Base-by-base conservation (phyloP, 92 coral and sea anemone genomes). In the Palythoa grandis region DNA sequence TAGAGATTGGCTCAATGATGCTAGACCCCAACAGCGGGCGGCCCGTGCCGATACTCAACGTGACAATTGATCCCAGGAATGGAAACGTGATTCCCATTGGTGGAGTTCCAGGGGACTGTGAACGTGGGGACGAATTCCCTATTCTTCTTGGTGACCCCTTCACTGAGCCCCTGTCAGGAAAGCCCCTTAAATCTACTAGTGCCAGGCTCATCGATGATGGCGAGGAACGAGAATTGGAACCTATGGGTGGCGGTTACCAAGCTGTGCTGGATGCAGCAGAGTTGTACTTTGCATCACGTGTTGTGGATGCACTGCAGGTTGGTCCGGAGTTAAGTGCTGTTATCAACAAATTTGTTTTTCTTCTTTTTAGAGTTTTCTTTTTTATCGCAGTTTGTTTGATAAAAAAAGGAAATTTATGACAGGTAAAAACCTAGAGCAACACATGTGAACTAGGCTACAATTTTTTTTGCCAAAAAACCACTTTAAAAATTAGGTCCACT, bases 1-100 rank as follows among this genome's bases (percentile, higher is more conserved):
- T 96, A 86, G 99, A 96, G 82, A 88, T 96, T n/a, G 99, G 99
- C n/a, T 86, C 97, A 57, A 93, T 96, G 98, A 96, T 95, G 99
- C 92, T 91, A 35, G 99, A 96, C 83, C 95, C 98, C 2, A 95
- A 90, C 84, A 95, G 97, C 12, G 96, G 94, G 20, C 96, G 87
- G 52, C 98, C 99, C 43, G 99, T 92, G 25, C 99, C 99, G 25
- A 92, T 96, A 76, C 85, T 95, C 5, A 89, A 87, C 40, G 95
- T 96, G 53, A 93, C 99, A 39, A 95, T 96, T 77, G 98, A 96
- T 70, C 95, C 98, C 39, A 74, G 90, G 70, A 88, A 87, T 53
- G 99, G 99, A n/a, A 87, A 88, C 72, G 98, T 95, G 73, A 96
- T 95, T 61, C 99, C 99, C 56, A 83, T 96, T 23, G 99, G 99